These are phyloP conservation scores for Teleogryllus occipitalis DNA, from an alignment of 1,140 invertebrate genomes.

Conservation along the genomic window DNA sequence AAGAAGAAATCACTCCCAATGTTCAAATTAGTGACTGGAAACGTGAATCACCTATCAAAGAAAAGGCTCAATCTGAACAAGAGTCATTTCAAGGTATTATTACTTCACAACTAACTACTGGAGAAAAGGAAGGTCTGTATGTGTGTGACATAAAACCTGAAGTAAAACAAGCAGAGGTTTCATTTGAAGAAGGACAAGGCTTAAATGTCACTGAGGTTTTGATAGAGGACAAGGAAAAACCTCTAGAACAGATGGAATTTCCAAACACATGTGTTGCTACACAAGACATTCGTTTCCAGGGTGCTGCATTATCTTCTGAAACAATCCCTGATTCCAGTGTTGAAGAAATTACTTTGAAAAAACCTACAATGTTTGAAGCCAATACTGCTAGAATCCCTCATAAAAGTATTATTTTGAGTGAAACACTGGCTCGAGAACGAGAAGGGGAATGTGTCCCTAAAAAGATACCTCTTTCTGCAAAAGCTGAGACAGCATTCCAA, in stretches of 20 bases:
- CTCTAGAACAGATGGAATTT: conserved; percentile 29
- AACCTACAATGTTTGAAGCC: conserved; percentile 34
- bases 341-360: conserved; percentile 32
- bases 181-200: conserved; percentile 41
- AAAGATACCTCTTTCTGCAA: conserved; percentile 22
- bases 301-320: conserved; percentile 44
- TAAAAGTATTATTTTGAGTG: conserved; percentile 26
- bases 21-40: conserved; percentile 28
- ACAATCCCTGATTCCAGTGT: conserved; percentile 35
- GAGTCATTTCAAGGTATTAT: conserved; percentile 32
- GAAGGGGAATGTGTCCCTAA: conserved; percentile 21
- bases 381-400: conserved; percentile 30
- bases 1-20: conserved; percentile 33
- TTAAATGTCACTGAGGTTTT: conserved; percentile 40
- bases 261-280: conserved; percentile 35
- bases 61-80: conserved; percentile 33
- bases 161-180: conserved; percentile 36
- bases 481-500: conserved; percentile 31
- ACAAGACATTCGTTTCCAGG: conserved; percentile 40
- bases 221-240: conserved; percentile 43
- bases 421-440: conserved; percentile 26
- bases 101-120: conserved; percentile 34
- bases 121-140: conserved; percentile 45
- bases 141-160: conserved; percentile 38
- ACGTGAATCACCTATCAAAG: conserved; percentile 29